Base-by-base conservation (phyloP, 2,113 vertebrate genomes). In the Elephantulus edwardii region DNA sequence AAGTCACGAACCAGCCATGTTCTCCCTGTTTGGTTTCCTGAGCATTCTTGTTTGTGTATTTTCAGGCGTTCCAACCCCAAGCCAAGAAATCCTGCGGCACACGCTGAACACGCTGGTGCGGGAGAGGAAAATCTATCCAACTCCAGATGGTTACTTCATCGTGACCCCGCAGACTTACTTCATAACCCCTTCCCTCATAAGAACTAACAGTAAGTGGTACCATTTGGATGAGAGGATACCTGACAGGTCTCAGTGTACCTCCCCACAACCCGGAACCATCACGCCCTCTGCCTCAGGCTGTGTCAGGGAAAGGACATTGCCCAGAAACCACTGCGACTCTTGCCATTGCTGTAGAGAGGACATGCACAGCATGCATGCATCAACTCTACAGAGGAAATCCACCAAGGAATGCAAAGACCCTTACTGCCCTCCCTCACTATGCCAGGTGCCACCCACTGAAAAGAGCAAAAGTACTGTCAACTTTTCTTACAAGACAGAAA, bases 131-230 rank as follows among this genome's bases (percentile, higher is more conserved):
- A 99, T 99, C 97, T 99, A 99, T 94, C 99, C 99, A 6, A 99
- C 99, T 77, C 98, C 98, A 0, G 99, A 99, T 75, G 99, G 99
- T 96, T 99, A 99, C 96, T 99, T 99, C 96, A 99, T 99, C 68
- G 99, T 99, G 87, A 99, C 99, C 38, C 99, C 99, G 0, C 99
- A 99, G 97, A 99, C 99, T 33, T 99, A 99, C 94, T 99, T 99
- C 95, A 99, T 99, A 93, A 99, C 99, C 8, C 99, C 99, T 44
- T 99, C 99, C 92, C 98, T 99, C 95, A 99, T 99, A 97, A 98
- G 99, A 97, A 99, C 98, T 97, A 99, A 99, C 96, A 99, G 99
- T 94, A 99, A 99, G 97, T 99, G 99, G 99, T 99, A 99, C 97
- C 99, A 99, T 97, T 97, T 99, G 97, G 99, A 99, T 0, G 99